Conservation (phyloP, 2,113 vertebrate species). For the Chitala chitala region DNA sequence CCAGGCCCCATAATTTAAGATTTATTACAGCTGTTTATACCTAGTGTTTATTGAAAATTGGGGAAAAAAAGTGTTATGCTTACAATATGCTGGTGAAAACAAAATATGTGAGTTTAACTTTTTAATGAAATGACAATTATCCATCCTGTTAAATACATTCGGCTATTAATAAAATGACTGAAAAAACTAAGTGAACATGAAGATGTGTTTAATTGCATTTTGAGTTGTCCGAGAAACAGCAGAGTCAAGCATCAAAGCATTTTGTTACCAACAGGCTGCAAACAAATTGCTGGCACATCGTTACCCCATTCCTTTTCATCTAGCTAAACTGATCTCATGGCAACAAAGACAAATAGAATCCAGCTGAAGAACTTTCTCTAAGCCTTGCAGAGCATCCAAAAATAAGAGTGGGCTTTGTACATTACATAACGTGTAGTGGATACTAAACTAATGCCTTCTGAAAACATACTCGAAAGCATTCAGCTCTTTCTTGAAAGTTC, state of each 20-base stretch:
- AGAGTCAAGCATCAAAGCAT: not conserved
- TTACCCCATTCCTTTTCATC: not conserved
- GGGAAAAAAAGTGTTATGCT: not conserved
- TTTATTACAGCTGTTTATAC: constrained; percentile 20
- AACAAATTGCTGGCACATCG: not conserved
- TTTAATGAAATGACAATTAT: not conserved
- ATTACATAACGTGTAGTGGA: not conserved
- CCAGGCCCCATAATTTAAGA: constrained; percentile 57
- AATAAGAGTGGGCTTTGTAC: not conserved
- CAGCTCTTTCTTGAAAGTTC: constrained; percentile 62
- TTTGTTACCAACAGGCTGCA: not conserved
- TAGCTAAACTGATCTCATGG: not conserved
- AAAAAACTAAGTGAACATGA: not conserved
- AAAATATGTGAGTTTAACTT: not conserved
- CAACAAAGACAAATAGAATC: not conserved
- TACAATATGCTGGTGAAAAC: not conserved
- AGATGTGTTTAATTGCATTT: not conserved
- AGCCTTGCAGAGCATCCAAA: not conserved
- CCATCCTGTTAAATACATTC: not conserved
- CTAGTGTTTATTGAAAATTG: not conserved
- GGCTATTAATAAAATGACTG: not conserved
- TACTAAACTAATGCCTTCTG: constrained; percentile 13
- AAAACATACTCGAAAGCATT: constrained; percentile 45
- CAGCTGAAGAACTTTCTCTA: constrained; percentile 2
- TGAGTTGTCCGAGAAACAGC: not conserved